Evolutionary conservation across 2,797 vertebrate species (phyloP).

Genomic region (Rhinoraja longicauda): DNA sequence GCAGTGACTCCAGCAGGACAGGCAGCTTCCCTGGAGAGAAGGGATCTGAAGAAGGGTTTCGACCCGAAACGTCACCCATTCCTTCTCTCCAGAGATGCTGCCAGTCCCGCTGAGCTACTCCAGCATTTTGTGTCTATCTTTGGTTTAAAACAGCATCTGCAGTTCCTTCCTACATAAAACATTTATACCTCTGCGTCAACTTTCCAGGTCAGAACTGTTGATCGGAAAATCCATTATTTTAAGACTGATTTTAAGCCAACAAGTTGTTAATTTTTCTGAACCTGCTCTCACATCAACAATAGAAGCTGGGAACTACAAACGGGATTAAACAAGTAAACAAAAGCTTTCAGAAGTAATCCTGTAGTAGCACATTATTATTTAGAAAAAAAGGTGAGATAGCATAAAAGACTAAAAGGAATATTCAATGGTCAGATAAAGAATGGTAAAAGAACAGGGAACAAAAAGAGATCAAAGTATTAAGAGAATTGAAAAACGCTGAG

Average conservation of each 20-base stretch:
- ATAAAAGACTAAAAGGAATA: background rate
- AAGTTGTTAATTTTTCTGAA: background rate
- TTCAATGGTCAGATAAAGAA: background rate
- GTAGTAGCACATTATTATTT: background rate
- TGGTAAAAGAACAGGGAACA: background rate
- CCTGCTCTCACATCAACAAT: background rate
- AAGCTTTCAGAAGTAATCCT: background rate
- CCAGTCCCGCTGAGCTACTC: too few relatives aligned
- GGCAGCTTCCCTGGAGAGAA: too few relatives aligned
- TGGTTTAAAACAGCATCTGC: too few relatives aligned
- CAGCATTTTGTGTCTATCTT: too few relatives aligned
- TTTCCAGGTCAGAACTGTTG: background rate
- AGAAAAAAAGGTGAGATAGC: background rate
- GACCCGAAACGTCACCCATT: too few relatives aligned
- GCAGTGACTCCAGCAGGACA: too few relatives aligned
- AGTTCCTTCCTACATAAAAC: background rate
- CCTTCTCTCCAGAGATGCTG: too few relatives aligned
- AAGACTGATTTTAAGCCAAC: background rate
- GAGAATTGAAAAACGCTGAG: background rate
- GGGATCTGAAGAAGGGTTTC: too few relatives aligned
- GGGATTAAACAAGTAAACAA: background rate
- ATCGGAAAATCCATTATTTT: background rate
- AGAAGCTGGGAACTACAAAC: background rate
- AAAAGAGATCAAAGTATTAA: background rate
- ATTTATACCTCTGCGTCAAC: background rate